Conservation (phyloP, 2,113 vertebrate genomes). For the Emydura subglobosa region DNA sequence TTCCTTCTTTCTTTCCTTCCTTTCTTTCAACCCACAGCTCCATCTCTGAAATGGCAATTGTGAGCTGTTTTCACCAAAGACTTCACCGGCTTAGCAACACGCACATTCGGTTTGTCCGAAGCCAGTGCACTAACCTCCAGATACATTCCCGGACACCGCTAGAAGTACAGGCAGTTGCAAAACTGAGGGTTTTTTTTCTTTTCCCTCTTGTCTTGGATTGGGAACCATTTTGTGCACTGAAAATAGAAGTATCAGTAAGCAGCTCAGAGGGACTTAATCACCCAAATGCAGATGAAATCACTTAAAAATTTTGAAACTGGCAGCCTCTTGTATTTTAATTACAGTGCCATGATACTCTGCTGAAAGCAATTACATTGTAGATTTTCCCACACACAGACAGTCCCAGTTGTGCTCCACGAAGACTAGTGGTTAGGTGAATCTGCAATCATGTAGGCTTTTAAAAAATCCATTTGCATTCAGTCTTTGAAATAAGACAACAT, state of each 20-base stretch:
- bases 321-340: slow-evolving; percentile 59
- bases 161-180: neutral
- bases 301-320: slow-evolving; percentile 50
- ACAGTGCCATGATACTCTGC: slow-evolving; percentile 52
- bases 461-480: neutral
- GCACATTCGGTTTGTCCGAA: neutral
- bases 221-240: neutral
- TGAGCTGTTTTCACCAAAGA: neutral
- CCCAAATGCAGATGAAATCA: slow-evolving; percentile 62
- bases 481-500: neutral
- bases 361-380: slow-evolving; percentile 59
- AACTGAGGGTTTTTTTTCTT: neutral
- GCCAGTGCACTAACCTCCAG: neutral
- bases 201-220: neutral
- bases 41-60: neutral
- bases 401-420: slow-evolving; percentile 3
- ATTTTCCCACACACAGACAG: slow-evolving; percentile 46
- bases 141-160: neutral
- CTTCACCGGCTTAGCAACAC: neutral
- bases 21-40: neutral
- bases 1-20: neutral
- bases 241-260: slow-evolving; percentile 34
- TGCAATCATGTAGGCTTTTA: neutral
- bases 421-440: neutral
- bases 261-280: neutral